These are phyloP conservation scores for Hyla sarda DNA, from an alignment of 2,113 vertebrate genomes.

Conservation along the genomic window DNA sequence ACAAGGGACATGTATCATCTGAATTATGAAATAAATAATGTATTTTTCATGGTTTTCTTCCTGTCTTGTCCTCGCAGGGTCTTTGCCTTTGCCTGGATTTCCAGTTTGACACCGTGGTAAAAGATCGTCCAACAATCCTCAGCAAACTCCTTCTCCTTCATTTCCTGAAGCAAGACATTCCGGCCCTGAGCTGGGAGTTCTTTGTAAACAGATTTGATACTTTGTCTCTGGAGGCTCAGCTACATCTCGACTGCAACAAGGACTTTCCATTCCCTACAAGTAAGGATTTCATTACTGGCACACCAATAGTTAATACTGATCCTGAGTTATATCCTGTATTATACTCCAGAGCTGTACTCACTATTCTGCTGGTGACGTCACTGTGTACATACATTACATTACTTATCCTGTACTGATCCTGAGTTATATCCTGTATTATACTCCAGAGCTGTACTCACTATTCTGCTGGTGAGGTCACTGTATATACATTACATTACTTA, in stretches of 20 bases:
- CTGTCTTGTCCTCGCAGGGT: constrained; percentile 74
- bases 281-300: constrained; percentile 68
- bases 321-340: not conserved
- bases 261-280: constrained; percentile 98
- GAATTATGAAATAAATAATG: too few relatives aligned
- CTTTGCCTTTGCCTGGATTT: constrained; percentile 97
- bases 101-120: constrained; percentile 97
- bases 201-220: constrained; percentile 99
- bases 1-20: too few relatives aligned
- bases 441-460: not conserved
- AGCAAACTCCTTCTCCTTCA: constrained; percentile 96
- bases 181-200: constrained; percentile 98
- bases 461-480: not conserved
- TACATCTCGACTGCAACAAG: constrained; percentile 98
- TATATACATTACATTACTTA: not conserved
- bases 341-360: not conserved
- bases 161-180: constrained; percentile 93
- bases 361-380: not conserved
- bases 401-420: not conserved
- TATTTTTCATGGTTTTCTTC: not conserved
- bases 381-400: not conserved
- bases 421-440: not conserved
- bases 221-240: constrained; percentile 95
- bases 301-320: not conserved
- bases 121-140: constrained; percentile 94